Evolutionary conservation across 2,797 vertebrate genomes (phyloP).

Genomic region (Octomys mimax): DNA sequence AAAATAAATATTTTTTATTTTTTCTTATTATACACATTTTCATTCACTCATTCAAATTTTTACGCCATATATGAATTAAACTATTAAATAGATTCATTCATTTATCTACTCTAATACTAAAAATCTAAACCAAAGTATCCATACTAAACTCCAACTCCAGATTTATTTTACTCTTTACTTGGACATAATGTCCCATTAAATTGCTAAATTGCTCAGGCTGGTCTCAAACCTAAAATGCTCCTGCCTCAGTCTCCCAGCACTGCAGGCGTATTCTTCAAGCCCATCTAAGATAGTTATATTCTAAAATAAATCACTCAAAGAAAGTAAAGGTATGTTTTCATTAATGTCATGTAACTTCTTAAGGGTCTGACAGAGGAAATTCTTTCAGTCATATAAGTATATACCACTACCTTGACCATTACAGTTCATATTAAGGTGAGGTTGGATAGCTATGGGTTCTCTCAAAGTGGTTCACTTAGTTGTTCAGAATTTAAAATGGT

Average conservation of each 20-base stretch:
- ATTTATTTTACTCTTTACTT: neutral
- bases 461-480: neutral
- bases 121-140: neutral
- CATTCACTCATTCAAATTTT: constrained; percentile 30
- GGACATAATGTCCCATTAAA: neutral
- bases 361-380: neutral
- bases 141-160: neutral
- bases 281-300: neutral
- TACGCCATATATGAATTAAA: neutral
- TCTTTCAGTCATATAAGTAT: neutral
- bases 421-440: neutral
- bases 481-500: neutral
- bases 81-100: neutral
- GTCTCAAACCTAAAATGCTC: neutral
- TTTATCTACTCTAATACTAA: neutral
- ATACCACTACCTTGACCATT: neutral
- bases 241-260: neutral
- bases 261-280: neutral
- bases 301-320: constrained; percentile 22
- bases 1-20: neutral
- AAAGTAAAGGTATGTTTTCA: neutral
- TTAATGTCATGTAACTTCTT: neutral
- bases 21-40: neutral
- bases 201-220: neutral
- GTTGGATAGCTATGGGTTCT: neutral